A percentile compares a stretch with the other conserved stretches of the same genome.
phyloP scores from a whole-genome alignment of 1,140 invertebrate species.

The Microplitis mediator region DNA sequence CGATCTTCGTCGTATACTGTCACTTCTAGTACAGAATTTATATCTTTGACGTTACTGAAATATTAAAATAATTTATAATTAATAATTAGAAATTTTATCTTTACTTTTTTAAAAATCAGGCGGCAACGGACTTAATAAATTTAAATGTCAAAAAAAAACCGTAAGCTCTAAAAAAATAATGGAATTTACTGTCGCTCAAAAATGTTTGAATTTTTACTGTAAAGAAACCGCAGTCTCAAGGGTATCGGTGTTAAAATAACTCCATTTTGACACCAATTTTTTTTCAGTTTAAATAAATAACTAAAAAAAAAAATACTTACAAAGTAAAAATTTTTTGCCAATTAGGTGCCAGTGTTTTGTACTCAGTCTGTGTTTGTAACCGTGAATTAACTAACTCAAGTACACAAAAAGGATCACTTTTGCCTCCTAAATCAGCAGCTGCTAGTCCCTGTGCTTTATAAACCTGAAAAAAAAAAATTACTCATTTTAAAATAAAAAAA shows the following conservation, averaged over 20 bases:
- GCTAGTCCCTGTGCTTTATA: conserved; percentile 88
- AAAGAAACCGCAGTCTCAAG: too few species aligned
- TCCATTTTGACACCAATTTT: too few species aligned
- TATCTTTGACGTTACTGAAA: conserved; percentile 92
- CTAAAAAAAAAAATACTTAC: conserved; percentile 67
- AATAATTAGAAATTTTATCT: conserved; percentile 8
- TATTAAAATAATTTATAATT: conserved; percentile 24
- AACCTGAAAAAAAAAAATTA: conserved; percentile 57
- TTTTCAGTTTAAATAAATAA: too few species aligned
- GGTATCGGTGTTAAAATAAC: too few species aligned
- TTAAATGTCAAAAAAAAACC: too few species aligned
- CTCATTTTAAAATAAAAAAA: too few species aligned
- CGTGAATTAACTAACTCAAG: conserved; percentile 93
- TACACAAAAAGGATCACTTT: conserved; percentile 97
- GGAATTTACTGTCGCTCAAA: too few species aligned
- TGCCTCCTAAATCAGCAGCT: conserved; percentile 89
- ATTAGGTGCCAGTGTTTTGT: conserved; percentile 93
- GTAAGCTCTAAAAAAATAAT: too few species aligned
- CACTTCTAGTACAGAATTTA: conserved; percentile 94
- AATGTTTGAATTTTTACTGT: too few species aligned
- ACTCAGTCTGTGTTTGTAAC: conserved; percentile 97
- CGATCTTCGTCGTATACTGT: conserved; percentile 98
- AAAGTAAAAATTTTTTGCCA: conserved; percentile 99
- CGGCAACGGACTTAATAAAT: too few species aligned
- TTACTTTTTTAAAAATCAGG: too few species aligned